Base-by-base conservation (phyloP, 2,888 invertebrate genomes). In the Chymomyza fuscimana region DNA sequence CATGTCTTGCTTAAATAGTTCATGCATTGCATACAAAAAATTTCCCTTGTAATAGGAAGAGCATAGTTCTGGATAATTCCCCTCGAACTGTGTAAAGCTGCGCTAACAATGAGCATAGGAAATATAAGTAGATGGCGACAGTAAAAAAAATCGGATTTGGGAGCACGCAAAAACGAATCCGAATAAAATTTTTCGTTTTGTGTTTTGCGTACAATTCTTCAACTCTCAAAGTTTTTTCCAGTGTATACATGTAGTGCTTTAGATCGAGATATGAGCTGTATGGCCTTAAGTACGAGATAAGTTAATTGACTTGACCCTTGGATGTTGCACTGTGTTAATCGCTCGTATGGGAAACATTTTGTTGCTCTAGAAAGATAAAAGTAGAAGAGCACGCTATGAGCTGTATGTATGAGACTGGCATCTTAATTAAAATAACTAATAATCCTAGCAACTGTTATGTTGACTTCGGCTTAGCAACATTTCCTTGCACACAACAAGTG, bases 401-500 rank as follows among this genome's bases (percentile, higher is more conserved):
- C 4, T 62, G 36, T 51, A 25, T 50, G n/a, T 58, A 72, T 63
- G 73, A 69, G 74, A 65, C 67, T 75, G 73, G 80, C 76, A 88
- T 85, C 72, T 82, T 80, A 85, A 85, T 85, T 87, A 82, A 80
- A 74, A 77, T 78, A 68, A 75, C 71, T 68, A 64, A 64, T 63
- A 69, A 65, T 60, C 58, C 32, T 46, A n/a, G 73, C 36, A 12
- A 5, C 15, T 1, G 2, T 66, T 66, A 15, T 46, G 25, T 60
- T 61, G 19, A 63, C 70, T 51, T 15, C 46, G 19, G 73, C 46
- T 61, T 12, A 16, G 16, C 72, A 63, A 68, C 69, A 69, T 12
- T 46, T 46, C 32, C 68, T 71, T 32, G 84, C 74, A 74, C 77
- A 79, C 88, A 85, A 85, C 85, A 85, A 85, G 85, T 85, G 85